Conservation (phyloP, 2,113 vertebrate genomes). For the Tupaia tana region DNA sequence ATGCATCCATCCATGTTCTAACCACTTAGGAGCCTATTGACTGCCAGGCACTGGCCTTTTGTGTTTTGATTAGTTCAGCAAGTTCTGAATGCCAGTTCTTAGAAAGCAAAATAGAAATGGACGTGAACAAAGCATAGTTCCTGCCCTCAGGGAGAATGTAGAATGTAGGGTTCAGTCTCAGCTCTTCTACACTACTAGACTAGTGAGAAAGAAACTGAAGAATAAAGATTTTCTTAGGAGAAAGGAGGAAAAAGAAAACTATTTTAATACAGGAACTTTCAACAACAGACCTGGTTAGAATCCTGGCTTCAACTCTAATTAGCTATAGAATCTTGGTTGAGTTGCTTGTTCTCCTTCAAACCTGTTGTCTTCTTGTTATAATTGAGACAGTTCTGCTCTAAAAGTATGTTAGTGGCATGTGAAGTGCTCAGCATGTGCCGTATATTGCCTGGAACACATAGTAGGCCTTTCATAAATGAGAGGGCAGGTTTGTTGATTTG, state of each 20-base stretch:
- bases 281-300: neutral
- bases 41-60: neutral
- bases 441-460: neutral
- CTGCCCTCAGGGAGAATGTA: neutral
- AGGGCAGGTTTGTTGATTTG: neutral
- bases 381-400: neutral
- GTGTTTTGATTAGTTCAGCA: neutral
- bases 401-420: neutral
- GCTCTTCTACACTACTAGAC: too few species aligned
- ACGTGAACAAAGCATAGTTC: neutral
- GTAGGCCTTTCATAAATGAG: neutral
- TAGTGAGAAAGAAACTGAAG: neutral
- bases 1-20: accelerated
- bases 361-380: neutral
- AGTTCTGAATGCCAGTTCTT: neutral
- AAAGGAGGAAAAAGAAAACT: neutral
- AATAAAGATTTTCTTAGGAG: neutral
- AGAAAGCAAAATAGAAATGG: neutral
- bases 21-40: neutral
- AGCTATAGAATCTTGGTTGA: neutral
- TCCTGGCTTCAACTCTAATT: neutral
- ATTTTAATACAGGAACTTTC: neutral
- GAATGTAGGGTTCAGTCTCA: too few species aligned
- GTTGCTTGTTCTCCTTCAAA: neutral
- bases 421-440: neutral